phyloP scores from a whole-genome alignment of 2,113 vertebrate species.

The Xiphias gladius region DNA sequence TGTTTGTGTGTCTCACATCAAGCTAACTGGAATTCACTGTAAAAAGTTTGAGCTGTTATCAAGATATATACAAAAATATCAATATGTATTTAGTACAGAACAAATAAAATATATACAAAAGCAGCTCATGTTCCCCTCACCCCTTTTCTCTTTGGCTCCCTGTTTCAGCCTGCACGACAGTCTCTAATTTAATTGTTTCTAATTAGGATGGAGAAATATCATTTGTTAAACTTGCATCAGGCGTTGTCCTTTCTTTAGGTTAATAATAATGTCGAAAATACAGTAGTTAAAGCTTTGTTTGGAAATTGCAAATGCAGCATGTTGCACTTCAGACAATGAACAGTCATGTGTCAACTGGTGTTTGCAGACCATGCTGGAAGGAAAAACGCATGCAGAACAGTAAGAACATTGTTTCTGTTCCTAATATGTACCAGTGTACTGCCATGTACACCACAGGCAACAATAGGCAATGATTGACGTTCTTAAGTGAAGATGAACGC shows the following conservation, averaged over 20 bases:
- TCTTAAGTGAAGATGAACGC: not conserved
- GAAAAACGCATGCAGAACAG: not conserved
- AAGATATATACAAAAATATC: not conserved
- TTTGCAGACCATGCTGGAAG: not conserved
- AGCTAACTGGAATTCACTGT: slow-evolving; percentile 25
- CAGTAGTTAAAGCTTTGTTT: not conserved
- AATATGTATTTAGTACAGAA: not conserved
- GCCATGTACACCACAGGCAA: not conserved
- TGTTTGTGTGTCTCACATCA: slow-evolving; percentile 31
- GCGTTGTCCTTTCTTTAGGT: not conserved
- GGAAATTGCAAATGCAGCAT: not conserved
- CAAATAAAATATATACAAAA: not conserved
- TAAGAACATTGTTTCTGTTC: not conserved
- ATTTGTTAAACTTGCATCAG: not conserved
- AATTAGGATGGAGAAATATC: not conserved
- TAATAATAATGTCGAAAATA: not conserved
- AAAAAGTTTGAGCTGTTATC: slow-evolving; percentile 8
- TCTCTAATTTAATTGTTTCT: not conserved
- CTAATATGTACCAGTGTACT: not conserved
- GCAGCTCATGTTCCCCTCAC: not conserved
- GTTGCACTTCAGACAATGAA: not conserved
- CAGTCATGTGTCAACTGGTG: not conserved
- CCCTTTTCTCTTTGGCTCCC: not conserved
- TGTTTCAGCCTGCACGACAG: too few species aligned
- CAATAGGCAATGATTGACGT: not conserved